Conservation (phyloP, 2,797 vertebrate genomes). For the Tadarida brasiliensis region DNA sequence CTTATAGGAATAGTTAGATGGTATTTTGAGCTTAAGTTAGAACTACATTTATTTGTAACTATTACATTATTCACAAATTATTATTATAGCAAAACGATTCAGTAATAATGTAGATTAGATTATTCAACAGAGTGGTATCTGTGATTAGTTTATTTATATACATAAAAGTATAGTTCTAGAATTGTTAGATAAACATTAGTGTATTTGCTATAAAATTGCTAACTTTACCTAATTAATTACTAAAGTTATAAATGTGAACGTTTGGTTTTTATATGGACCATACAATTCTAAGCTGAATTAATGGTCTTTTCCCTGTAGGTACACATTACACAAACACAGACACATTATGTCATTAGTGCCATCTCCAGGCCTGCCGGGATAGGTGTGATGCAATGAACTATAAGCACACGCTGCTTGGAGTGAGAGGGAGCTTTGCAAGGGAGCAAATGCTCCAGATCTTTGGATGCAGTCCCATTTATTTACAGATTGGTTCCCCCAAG, state of each 20-base stretch:
- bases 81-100: constrained; percentile 81
- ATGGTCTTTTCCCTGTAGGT: not conserved
- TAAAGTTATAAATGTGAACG: constrained; percentile 66
- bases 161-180: constrained; percentile 49
- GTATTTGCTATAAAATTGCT: constrained; percentile 55
- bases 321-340: not conserved
- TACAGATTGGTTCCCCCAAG: too few relatives aligned
- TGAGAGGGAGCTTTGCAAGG: too few relatives aligned
- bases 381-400: too few relatives aligned
- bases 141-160: constrained; percentile 69
- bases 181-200: constrained; percentile 64
- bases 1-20: not conserved
- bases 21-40: constrained; percentile 56
- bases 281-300: constrained; percentile 19
- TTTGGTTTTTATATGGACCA: constrained; percentile 2
- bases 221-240: constrained; percentile 75
- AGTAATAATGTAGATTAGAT: constrained; percentile 80
- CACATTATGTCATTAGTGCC: not conserved
- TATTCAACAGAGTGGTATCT: constrained; percentile 42
- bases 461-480: too few relatives aligned
- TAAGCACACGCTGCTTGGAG: too few relatives aligned
- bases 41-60: constrained; percentile 54
- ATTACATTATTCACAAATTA: constrained; percentile 76
- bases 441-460: too few relatives aligned
- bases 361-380: too few relatives aligned